Base-by-base conservation (phyloP, 2,888 invertebrate species). In the Trachelus stipa region DNA sequence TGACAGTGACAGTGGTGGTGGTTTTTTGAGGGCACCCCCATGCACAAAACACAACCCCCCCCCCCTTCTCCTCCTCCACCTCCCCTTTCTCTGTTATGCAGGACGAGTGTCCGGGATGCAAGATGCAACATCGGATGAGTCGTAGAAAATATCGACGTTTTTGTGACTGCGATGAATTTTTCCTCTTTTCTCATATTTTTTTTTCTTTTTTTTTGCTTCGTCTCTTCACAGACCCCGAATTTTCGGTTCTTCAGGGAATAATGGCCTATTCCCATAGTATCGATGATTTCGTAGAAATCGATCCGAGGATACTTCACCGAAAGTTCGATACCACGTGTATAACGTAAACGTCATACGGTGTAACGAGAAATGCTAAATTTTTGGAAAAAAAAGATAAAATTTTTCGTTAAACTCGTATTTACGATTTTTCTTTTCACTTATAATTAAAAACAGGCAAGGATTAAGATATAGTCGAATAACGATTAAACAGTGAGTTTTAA, bases 401-500 rank as follows among this genome's bases (percentile, higher is more conserved):
- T 33, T 12, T 37, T 15, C 37, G 4, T 37, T 37, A 37, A 37
- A 37, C 15, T 15, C 15, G 15, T 40, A 15, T 1, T 15, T 40
- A 40, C 40, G 40, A 15, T 15, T 15, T 40, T 15, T 15, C 1
- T 40, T 15, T 4, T 15, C 4, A 40, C 3, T 37, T 37, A 37
- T 15, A 15, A 40, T 40, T 40, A 40, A 4, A 40, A 15, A 15
- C 15, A 40, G 40, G 40, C 40, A 15, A 40, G 40, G 40, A 15
- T 40, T 2, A 40, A 40, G 40, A 40, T 40, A 15, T 15, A 40
- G 15, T 40, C 40, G 40, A 40, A 40, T 82, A 90, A 90, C 91
- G 88, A 87, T 91, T 90, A 89, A 91, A 91, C 90, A 90, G 90
- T 90, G 88, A 90, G 85, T 86, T 89, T 91, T 91, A 91, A 91